Evolutionary conservation across 2,888 invertebrate genomes (phyloP).

Genomic region (Nemoura dubitans): DNA sequence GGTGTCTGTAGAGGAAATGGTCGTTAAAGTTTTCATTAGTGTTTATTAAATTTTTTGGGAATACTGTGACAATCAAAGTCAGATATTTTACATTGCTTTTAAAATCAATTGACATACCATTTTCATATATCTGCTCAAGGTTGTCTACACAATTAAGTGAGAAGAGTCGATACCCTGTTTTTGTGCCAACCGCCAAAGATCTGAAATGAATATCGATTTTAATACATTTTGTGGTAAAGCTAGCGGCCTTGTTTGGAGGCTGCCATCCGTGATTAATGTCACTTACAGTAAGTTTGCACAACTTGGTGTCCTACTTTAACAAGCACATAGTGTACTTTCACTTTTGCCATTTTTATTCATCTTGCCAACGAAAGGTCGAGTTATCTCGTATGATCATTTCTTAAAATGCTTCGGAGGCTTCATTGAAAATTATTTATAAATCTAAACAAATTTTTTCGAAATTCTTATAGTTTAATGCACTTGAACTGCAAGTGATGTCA

Average conservation of each 20-base stretch:
- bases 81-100: neutral
- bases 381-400: neutral
- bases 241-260: slow-evolving; percentile 10
- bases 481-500: neutral
- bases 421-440: too few relatives aligned
- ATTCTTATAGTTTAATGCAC: neutral
- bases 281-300: slow-evolving; percentile 46
- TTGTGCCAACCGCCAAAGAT: slow-evolving; percentile 92
- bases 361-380: neutral
- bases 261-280: slow-evolving; percentile 29
- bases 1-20: slow-evolving; percentile 62
- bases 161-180: slow-evolving; percentile 89
- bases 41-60: neutral
- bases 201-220: slow-evolving; percentile 60
- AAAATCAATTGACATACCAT: slow-evolving; percentile 63
- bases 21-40: neutral
- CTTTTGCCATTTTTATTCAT: slow-evolving; percentile 38
- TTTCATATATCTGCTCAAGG: slow-evolving; percentile 89
- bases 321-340: slow-evolving; percentile 46
- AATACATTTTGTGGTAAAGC: neutral
- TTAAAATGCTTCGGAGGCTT: too few relatives aligned
- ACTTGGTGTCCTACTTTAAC: slow-evolving; percentile 47
- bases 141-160: slow-evolving; percentile 84
- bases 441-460: too few relatives aligned
- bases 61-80: neutral